Percentiles rank a stretch among this genome's conserved stretches.
phyloP scores from a whole-genome alignment of 2,888 invertebrate species.

The Calameuta pallipes region DNA sequence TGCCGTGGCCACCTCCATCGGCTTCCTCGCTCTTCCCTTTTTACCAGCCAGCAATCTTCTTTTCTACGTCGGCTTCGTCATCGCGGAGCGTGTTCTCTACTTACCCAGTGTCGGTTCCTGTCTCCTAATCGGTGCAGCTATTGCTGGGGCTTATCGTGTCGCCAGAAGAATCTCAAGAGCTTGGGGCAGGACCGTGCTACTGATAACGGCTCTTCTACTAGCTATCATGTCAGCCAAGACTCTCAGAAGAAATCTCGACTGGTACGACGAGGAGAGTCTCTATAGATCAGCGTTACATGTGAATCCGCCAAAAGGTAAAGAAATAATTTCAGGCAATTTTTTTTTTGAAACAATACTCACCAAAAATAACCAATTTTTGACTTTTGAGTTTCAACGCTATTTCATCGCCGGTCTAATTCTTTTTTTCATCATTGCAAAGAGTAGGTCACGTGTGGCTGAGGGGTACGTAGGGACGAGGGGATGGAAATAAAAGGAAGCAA shows the following conservation, averaged over 20 bases:
- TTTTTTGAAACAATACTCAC: not conserved
- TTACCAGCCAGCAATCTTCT: constrained; percentile 95
- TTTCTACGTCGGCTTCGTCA: constrained; percentile 98
- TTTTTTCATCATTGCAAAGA: not conserved
- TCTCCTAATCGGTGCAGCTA: constrained; percentile 81
- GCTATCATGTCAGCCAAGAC: constrained; percentile 81
- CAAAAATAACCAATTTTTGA: not conserved
- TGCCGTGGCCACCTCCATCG: constrained; percentile 72
- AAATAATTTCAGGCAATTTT: not conserved
- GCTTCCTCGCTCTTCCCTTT: constrained; percentile 89
- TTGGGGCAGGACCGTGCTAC: constrained; percentile 55
- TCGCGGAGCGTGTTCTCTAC: constrained; percentile 95
- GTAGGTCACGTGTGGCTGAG: not conserved
- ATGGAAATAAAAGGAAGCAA: not conserved
- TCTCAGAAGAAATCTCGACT: constrained; percentile 86
- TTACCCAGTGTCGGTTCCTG: constrained; percentile 97
- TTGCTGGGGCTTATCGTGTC: constrained; percentile 54
- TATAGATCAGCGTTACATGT: constrained; percentile 91
- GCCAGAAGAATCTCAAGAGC: constrained; percentile 64
- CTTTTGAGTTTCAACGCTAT: not conserved
- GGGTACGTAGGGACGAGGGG: constrained; percentile 10
- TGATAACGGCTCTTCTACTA: constrained; percentile 71
- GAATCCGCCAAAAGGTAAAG: constrained; percentile 97
- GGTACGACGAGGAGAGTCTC: constrained; percentile 92
- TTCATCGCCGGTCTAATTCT: not conserved